Evolutionary conservation across 2,797 vertebrate species (phyloP), one percentile per base, ranked within the genome.

Genomic region (Xiphorhynchus erythropygius): DNA sequence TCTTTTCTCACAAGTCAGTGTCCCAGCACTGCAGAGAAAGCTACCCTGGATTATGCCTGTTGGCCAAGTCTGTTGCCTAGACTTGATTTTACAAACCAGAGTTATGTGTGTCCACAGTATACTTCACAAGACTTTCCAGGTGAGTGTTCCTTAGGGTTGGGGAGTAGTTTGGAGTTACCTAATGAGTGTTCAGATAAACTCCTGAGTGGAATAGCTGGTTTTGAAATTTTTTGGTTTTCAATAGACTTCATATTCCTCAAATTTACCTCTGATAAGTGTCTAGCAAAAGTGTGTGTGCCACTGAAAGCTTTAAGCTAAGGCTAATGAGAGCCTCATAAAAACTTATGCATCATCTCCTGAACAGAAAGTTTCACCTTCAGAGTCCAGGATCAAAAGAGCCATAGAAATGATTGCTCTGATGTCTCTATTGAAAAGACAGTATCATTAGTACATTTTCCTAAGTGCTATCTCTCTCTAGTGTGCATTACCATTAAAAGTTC

Each of bases 401-500:
- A 41, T 44, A 63, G 92, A 95, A 94, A 92, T 93, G 35, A 35
- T 35, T 70, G 39, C 46, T 89, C 32, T 87, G 88, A 91, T 90
- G 67, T 94, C 83, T 91, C 53, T 85, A 42, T 91, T 87, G 87
- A 74, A 86, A 87, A 84, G 68, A 81, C 33, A 75, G 39, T 65
- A 47, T 89, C 78, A 78, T 96, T 80, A 93, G 56, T 47, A 35
- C 60, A 12, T 69, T 84, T 93, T 92, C 67, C 62, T 68, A 83
- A 91, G 68, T 84, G 68, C n/a, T 86, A 55, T 93, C 78, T 90
- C 93, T 93, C 85, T 93, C 87, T 44, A 32, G 94, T 74, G 83
- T 94, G 84, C 84, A 90, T 91, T 87, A 89, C 52, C 75, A 91
- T 94, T 93, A 95, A 84, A 93, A 78, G 65, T 89, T 93, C 22